Percentiles rank a stretch among this genome's conserved stretches.
These are phyloP conservation scores for Mionectes macconnelli DNA, from an alignment of 2,113 vertebrate genomes.

Conservation along the genomic window DNA sequence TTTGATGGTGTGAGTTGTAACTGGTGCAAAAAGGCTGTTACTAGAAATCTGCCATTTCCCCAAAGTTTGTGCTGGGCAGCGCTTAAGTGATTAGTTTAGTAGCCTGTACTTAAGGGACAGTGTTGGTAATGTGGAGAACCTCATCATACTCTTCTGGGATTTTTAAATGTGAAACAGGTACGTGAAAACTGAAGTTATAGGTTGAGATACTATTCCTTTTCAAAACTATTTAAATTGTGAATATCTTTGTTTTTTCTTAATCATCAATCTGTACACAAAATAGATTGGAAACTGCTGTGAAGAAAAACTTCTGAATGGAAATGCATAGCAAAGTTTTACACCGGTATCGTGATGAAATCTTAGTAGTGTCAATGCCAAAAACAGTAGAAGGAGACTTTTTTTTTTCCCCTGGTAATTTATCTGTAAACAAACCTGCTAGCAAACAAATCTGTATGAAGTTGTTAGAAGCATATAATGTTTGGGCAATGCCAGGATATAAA, in stretches of 20 bases:
- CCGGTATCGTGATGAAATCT: not conserved
- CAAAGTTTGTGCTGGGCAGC: not conserved
- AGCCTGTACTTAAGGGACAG: not conserved
- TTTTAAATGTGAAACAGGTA: not conserved
- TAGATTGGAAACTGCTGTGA: not conserved
- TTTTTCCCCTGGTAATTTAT: not conserved
- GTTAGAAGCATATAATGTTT: not conserved
- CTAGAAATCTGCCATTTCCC: not conserved
- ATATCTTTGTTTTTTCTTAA: not conserved
- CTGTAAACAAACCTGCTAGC: not conserved
- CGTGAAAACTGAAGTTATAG: not conserved
- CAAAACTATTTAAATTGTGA: not conserved
- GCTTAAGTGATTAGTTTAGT: not conserved
- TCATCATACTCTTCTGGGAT: not conserved
- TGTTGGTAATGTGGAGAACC: not conserved
- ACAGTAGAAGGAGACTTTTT: not conserved
- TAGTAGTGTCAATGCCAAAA: not conserved
- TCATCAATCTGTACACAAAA: fast-evolving
- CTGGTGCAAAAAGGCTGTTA: not conserved
- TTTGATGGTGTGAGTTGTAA: not conserved
- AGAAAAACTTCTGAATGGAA: not conserved
- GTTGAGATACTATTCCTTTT: not conserved
- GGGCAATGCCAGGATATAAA: not conserved
- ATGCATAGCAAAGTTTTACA: not conserved
- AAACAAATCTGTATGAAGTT: not conserved